phyloP scores from a whole-genome alignment of 2,113 vertebrate species.

The Chloropsis cyanopogon region DNA sequence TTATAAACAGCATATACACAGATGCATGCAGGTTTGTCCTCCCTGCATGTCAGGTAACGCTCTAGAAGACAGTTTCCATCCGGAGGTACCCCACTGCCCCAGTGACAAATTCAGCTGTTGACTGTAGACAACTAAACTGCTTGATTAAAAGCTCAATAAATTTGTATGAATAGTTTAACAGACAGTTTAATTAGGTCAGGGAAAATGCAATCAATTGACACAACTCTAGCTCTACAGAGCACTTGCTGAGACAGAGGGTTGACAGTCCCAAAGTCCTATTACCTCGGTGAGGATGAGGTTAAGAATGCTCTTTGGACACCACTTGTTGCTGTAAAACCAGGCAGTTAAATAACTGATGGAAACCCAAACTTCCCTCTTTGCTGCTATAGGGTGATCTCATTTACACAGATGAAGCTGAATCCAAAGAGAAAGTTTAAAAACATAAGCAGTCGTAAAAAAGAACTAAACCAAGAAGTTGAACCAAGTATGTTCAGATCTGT shows the following conservation, averaged over 20 bases:
- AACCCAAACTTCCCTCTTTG: not conserved
- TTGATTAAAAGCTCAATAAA: not conserved
- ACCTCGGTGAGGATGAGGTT: not conserved
- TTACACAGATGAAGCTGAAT: not conserved
- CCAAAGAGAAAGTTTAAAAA: slow-evolving; percentile 16
- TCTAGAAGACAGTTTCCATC: not conserved
- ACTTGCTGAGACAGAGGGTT: not conserved
- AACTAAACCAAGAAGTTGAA: not conserved
- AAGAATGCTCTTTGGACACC: not conserved
- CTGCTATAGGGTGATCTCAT: not conserved
- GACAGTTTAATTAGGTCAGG: not conserved
- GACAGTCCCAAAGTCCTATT: not conserved
- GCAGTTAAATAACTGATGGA: not conserved
- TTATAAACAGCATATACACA: not conserved
- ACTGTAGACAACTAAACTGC: not conserved
- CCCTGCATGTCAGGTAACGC: not conserved
- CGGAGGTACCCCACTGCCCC: not conserved
- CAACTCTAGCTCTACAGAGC: not conserved
- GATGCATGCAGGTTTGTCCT: not conserved
- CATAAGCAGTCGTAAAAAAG: not conserved
- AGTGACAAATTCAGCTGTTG: not conserved
- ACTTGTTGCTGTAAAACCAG: not conserved
- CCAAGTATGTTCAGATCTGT: not conserved
- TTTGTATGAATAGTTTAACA: not conserved
- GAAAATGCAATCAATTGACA: not conserved